Percentiles rank a stretch among this genome's conserved stretches.
Conservation (phyloP, 2,888 invertebrate species). For the Portevinia maculata region DNA sequence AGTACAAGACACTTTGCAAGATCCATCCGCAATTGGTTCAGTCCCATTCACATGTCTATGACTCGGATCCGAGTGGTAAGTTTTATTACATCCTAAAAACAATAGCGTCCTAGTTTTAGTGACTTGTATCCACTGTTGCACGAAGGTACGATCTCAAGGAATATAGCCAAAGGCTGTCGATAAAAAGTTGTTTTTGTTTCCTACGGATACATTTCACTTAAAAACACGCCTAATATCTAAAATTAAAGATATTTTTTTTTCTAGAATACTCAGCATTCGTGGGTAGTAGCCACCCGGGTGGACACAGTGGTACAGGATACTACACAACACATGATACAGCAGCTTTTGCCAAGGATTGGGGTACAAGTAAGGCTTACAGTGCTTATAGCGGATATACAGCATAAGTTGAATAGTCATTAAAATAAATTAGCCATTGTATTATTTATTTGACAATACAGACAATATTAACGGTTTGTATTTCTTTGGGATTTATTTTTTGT, state of each 20-base stretch:
- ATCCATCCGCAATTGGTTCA: slow-evolving; percentile 81
- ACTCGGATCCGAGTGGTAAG: slow-evolving; percentile 80
- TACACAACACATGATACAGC: slow-evolving; percentile 78
- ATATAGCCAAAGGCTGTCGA: too few relatives aligned
- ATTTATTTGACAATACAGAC: too few relatives aligned
- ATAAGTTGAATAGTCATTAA: slow-evolving; percentile 46
- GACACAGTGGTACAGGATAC: slow-evolving; percentile 76
- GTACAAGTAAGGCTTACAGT: slow-evolving; percentile 79
- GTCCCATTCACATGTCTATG: slow-evolving; percentile 81
- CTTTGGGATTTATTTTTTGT: too few relatives aligned
- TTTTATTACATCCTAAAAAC: too few relatives aligned
- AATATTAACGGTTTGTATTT: too few relatives aligned
- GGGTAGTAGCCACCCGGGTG: slow-evolving; percentile 77
- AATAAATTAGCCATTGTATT: too few relatives aligned
- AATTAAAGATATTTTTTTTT: neutral
- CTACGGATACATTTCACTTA: too few relatives aligned
- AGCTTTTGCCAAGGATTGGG: slow-evolving; percentile 79
- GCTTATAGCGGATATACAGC: slow-evolving; percentile 75
- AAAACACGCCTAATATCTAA: too few relatives aligned
- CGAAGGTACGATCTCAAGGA: too few relatives aligned
- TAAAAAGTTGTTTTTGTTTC: too few relatives aligned
- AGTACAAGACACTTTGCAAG: slow-evolving; percentile 81
- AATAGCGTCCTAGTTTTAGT: too few relatives aligned
- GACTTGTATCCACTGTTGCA: too few relatives aligned
- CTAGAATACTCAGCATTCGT: slow-evolving; percentile 80